Conservation (phyloP, 2,797 vertebrate genomes). For the Chelon labrosus region DNA sequence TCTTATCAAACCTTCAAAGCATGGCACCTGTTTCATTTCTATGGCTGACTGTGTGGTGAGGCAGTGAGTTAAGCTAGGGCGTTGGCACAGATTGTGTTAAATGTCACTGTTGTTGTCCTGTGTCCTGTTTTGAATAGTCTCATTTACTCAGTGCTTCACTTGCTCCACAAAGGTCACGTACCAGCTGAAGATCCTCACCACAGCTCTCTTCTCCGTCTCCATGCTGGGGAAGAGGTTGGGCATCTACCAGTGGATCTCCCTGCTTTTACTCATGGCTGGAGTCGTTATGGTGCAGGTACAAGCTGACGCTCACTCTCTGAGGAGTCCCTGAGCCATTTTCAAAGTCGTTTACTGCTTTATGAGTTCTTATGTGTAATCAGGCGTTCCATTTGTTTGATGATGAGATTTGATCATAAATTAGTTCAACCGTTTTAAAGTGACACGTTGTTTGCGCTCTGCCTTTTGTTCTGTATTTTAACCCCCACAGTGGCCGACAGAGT, state of each 20-base stretch:
- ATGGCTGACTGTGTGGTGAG: too few relatives aligned
- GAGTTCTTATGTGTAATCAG: too few relatives aligned
- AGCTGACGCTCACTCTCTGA: not conserved
- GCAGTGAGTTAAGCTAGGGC: too few relatives aligned
- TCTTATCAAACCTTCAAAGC: too few relatives aligned
- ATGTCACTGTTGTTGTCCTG: too few relatives aligned
- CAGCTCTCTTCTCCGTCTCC: constrained; percentile 95
- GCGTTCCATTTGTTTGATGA: too few relatives aligned
- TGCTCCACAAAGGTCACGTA: constrained; percentile 90
- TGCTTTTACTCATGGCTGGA: constrained; percentile 93
- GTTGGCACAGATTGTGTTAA: too few relatives aligned
- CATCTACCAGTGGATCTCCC: constrained; percentile 94
- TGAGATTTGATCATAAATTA: too few relatives aligned
- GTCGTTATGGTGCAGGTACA: constrained; percentile 94
- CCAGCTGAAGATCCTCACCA: constrained; percentile 98
- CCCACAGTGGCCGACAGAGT: constrained; percentile 90
- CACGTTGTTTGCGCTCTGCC: not conserved
- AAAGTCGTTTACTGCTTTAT: not conserved
- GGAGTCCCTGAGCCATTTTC: too few relatives aligned
- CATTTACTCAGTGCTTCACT: too few relatives aligned
- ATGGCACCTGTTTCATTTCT: too few relatives aligned
- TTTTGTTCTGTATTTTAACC: not conserved
- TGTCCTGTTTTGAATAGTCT: too few relatives aligned
- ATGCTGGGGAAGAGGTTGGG: constrained; percentile 93
- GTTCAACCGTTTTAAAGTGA: not conserved